Evolutionary conservation across 2,888 invertebrate species (phyloP).

Genomic region (Piscicola geometra): DNA sequence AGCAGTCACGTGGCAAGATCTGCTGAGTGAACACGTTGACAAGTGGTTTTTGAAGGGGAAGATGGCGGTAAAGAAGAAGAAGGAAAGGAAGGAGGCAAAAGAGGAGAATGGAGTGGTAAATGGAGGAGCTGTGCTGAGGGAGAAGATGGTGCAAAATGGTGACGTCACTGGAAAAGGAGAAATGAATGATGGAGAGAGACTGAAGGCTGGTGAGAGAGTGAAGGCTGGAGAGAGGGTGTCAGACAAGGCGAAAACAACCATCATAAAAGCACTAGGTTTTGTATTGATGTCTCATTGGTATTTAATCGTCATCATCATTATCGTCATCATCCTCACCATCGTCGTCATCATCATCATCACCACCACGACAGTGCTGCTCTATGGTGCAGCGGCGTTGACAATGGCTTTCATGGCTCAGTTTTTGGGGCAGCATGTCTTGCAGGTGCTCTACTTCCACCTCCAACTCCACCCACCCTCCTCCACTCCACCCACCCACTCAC

Average conservation of each 20-base stretch:
- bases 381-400: slow-evolving; percentile 39
- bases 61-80: not conserved
- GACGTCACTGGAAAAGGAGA: not conserved
- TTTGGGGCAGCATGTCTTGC: slow-evolving; percentile 43
- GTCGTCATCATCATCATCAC: not conserved
- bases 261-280: slow-evolving; percentile 41
- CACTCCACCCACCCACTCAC: no score
- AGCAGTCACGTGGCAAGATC: slow-evolving; percentile 45
- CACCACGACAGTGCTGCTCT: slow-evolving; percentile 41
- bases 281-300: not conserved
- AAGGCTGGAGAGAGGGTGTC: not conserved
- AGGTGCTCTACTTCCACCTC: slow-evolving; percentile 33
- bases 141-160: not conserved
- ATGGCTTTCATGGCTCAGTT: slow-evolving; percentile 40
- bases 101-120: no score
- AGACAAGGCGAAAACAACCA: slow-evolving; percentile 38
- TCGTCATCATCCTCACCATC: slow-evolving; percentile 9
- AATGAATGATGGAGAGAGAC: no score
- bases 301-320: not conserved
- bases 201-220: no score
- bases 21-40: slow-evolving; percentile 33
- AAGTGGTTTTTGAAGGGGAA: not conserved
- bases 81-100: not conserved
- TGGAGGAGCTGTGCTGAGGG: no score
- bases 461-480: no score